phyloP scores from a whole-genome alignment of 2,797 vertebrate species.

The Stomatorhinus walkeri region DNA sequence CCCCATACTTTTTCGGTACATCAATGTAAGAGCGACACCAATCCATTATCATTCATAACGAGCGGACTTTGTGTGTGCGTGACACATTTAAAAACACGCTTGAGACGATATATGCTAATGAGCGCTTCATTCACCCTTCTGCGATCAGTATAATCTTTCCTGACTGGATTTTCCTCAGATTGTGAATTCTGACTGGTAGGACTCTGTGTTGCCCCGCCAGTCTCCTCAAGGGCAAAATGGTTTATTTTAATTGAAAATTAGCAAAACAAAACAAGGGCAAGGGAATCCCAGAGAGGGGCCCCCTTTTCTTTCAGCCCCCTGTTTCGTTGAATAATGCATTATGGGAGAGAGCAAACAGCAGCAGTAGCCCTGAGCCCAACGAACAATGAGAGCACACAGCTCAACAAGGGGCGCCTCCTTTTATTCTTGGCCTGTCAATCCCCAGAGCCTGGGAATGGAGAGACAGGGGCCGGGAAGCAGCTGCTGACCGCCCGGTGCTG shows the following conservation, averaged over 20 bases:
- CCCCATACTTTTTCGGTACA: not conserved
- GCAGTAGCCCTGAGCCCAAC: constrained; percentile 86
- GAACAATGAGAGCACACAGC: constrained; percentile 93
- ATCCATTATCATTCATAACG: not conserved
- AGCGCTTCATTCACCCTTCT: not conserved
- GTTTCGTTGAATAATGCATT: constrained; percentile 99
- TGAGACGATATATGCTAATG: constrained; percentile 4
- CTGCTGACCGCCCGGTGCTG: constrained; percentile 92
- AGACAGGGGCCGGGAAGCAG: constrained; percentile 93
- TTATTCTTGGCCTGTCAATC: constrained; percentile 99
- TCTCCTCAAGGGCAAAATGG: constrained; percentile 69
- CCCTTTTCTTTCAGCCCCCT: constrained; percentile 89
- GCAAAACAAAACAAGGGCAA: constrained; percentile 79
- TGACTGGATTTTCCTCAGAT: constrained; percentile 15
- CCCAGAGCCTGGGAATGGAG: constrained; percentile 93
- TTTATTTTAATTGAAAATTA: constrained; percentile 84
- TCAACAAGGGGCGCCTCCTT: constrained; percentile 92
- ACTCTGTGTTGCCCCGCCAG: constrained; percentile 35
- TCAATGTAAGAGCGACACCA: not conserved
- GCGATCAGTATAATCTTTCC: not conserved
- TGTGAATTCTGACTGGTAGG: constrained; percentile 17
- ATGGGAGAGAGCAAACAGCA: constrained; percentile 99
- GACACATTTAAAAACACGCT: not conserved
- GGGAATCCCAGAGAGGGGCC: constrained; percentile 87
- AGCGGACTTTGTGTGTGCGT: not conserved